phyloP scores from a whole-genome alignment of 30 jellyfish, hydroid and myxozoan genomes.

The Catostylus mosaicus region DNA sequence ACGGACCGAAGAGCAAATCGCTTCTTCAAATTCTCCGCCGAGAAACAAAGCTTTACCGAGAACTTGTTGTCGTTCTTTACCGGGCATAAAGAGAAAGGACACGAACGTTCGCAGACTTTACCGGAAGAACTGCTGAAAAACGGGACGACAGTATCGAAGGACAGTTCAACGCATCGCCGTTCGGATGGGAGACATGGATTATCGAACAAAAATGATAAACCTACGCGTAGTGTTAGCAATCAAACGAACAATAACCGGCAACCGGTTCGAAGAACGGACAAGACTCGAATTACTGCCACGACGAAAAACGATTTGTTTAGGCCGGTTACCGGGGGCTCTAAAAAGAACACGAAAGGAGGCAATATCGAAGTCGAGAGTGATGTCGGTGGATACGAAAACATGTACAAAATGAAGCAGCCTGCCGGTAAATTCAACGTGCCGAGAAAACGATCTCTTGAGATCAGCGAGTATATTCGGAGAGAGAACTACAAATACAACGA shows the following conservation, averaged over 20 bases:
- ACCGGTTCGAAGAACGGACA: conserved; percentile 36
- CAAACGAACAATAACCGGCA: conserved; percentile 18
- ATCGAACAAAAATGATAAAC: neutral
- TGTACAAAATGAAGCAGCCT: conserved; percentile 67
- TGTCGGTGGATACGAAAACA: conserved; percentile 57
- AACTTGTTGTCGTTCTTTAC: conserved; percentile 59
- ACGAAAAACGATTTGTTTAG: conserved; percentile 51
- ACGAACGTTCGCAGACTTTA: conserved; percentile 7
- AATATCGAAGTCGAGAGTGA: conserved; percentile 44
- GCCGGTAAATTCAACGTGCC: conserved; percentile 49
- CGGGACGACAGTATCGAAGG: neutral
- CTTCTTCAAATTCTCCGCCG: conserved; percentile 46
- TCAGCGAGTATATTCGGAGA: conserved; percentile 58
- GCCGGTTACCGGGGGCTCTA: conserved; percentile 59
- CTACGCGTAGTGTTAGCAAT: conserved; percentile 1
- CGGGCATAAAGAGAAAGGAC: conserved; percentile 46
- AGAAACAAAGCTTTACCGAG: conserved; percentile 61
- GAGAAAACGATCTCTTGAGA: conserved; percentile 56
- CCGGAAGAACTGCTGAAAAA: neutral
- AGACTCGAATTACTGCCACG: conserved; percentile 33
- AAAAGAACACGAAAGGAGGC: conserved; percentile 25
- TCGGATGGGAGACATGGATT: neutral
- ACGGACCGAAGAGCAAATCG: conserved; percentile 36
- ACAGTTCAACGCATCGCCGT: neutral
- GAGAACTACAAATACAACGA: conserved; percentile 73